Conservation (phyloP, 2,888 invertebrate genomes). For the Balanococcus diminutus region DNA sequence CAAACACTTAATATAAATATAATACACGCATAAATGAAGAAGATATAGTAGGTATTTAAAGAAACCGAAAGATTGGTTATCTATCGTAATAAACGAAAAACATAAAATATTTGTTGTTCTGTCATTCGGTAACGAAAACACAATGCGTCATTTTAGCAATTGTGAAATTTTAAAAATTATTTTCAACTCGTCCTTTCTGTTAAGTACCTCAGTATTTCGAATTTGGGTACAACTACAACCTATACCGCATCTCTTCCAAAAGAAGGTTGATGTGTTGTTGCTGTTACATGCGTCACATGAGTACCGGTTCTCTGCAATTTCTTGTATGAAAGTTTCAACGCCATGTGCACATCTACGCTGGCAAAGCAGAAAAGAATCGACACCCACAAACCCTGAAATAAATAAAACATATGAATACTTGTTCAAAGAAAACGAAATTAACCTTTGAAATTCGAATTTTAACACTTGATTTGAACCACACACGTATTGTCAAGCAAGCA, state of each 20-base stretch:
- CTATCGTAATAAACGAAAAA: too few species aligned
- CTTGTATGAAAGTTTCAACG: constrained; percentile 58
- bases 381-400: constrained; percentile 83
- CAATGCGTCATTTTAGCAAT: too few species aligned
- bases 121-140: too few species aligned
- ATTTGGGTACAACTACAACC: background rate
- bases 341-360: constrained; percentile 81
- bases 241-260: constrained; percentile 55
- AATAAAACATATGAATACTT: constrained; percentile 60
- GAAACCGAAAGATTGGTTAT: too few species aligned
- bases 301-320: constrained; percentile 56
- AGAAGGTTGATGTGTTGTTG: constrained; percentile 56
- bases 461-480: too few species aligned
- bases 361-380: constrained; percentile 92
- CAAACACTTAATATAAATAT: background rate
- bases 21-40: background rate
- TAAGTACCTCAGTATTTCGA: background rate
- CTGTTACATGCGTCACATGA: constrained; percentile 56
- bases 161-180: too few species aligned
- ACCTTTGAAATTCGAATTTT: too few species aligned
- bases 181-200: background rate
- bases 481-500: too few species aligned
- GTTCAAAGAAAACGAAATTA: too few species aligned
- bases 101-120: too few species aligned
- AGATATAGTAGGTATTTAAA: too few species aligned